Base-by-base conservation (phyloP, 2,113 vertebrate genomes). In the Rhinolophus ferrumequinum region DNA sequence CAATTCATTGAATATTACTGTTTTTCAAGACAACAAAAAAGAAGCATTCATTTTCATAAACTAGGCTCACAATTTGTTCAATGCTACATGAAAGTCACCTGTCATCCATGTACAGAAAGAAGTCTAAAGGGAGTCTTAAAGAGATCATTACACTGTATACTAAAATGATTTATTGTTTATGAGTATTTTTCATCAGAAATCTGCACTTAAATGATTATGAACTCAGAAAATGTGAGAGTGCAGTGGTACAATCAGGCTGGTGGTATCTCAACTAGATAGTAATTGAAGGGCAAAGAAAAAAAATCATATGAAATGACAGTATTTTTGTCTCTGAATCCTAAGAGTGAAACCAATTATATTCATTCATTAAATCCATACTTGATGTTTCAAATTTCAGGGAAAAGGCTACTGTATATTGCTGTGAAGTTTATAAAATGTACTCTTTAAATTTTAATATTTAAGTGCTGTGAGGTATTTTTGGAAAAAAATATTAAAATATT, bases 111-210 rank as follows among this genome's bases (percentile, higher is more conserved):
- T 58, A n/a, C 41, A 21, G 35, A 64, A 94, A 81, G n/a, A 19
- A 24, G 18, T 70, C 15, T 69, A 79, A 95, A 72, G 11, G 14
- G 6, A 93, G 8, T 56, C 88, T 83, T 79, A 64, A 92, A 89
- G 58, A 81, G 8, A 24, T 89, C 44, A 83, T 54, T 62, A 54
- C 89, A 54, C 62, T 52, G 4, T 86, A 83, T 14, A 33, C 10
- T 58, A 21, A 93, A 58, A 6, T 93, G 16, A 92, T 50, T 97
- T 95, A 56, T 94, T n/a, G 80, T 24, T 72, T 85, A 76, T n/a
- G 18, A 11, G 21, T 50, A 54, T n/a, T 96, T 96, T 93, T 94
- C 35, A 73, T 88, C 41, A 80, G 62, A 89, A 85, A 52, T 22
- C 1, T 92, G 8, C 5, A 44, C 21, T 77, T 30, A 75, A 10